Evolutionary conservation across 2,797 vertebrate genomes (phyloP), one percentile per base, ranked within the genome.

Genomic region (Lindbergichthys nudifrons): DNA sequence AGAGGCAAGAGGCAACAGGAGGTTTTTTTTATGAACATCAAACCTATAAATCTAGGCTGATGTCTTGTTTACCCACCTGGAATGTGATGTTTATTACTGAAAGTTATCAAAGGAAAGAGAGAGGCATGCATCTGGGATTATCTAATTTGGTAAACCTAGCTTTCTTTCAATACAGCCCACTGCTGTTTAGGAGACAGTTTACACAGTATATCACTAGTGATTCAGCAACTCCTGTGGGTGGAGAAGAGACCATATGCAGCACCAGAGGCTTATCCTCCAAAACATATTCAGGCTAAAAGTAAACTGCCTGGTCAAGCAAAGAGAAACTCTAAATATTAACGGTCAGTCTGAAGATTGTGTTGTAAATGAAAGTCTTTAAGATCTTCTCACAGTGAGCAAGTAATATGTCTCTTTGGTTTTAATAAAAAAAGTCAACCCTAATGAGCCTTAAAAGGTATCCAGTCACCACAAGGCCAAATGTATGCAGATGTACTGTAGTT

Each of bases 141-240:
- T 71, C 58, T 60, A 46, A 67, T 59, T 60, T 43, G 32, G 21
- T 39, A 43, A 45, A 26, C 61, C 46, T 32, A 51, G 7, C 13
- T 72, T 46, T 70, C 45, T 65, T 50, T 50, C 57, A 47, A 71
- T 48, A 53, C 18, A 56, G 39, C 53, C 54, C 53, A 45, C 53
- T 45, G 41, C 54, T 73, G 54, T 61, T 51, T 21, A 18, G 47
- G 46, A 61, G 57, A 58, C 56, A 47, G 45, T 75, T 50, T 69
- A 56, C 26, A 26, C 26, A 26, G 26, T 68, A 50, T 19, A 48
- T 73, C 21, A 50, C 58, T 7, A 26, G 32, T 54, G 70, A 82
- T 57, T 71, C 42, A 59, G 46, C 61, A 63, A 52, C 23, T 66
- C 23, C 57, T 43, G 62, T n/a, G 23, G 66, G 42, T 23, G 36